These are phyloP conservation scores for Phocoena phocoena DNA, from an alignment of 2,113 vertebrate species.

Conservation along the genomic window DNA sequence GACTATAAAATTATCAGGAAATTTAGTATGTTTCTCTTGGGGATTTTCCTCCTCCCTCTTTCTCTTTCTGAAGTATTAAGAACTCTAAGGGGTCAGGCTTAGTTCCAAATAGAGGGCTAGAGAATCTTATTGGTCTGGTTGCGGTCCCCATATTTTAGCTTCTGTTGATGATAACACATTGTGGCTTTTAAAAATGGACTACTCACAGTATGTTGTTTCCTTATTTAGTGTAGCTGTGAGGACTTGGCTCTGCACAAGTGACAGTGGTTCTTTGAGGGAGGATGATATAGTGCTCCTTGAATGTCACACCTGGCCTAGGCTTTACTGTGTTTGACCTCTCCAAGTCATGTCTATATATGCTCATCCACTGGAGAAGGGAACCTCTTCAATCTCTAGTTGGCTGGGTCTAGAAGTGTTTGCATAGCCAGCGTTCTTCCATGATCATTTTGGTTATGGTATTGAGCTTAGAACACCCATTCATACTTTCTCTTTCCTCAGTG, in stretches of 20 bases:
- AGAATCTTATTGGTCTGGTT: neutral
- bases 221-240: neutral
- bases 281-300: neutral
- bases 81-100: neutral
- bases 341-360: neutral
- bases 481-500: neutral
- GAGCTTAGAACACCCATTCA: neutral
- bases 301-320: neutral
- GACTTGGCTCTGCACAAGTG: neutral
- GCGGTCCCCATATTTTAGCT: neutral
- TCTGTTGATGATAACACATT: neutral
- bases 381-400: neutral
- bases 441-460: neutral
- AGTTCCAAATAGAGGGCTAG: constrained; percentile 20
- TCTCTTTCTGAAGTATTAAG: constrained; percentile 23
- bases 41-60: neutral
- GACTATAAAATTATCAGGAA: constrained; percentile 46
- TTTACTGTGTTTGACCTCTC: neutral
- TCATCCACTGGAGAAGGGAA: neutral
- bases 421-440: neutral
- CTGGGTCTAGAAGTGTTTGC: constrained; percentile 11
- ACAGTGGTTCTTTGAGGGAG: neutral
- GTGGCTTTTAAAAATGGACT: neutral
- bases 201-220: neutral
- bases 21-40: constrained; percentile 22